Conservation (phyloP, 2,113 vertebrate genomes). For the Muntiacus reevesi region DNA sequence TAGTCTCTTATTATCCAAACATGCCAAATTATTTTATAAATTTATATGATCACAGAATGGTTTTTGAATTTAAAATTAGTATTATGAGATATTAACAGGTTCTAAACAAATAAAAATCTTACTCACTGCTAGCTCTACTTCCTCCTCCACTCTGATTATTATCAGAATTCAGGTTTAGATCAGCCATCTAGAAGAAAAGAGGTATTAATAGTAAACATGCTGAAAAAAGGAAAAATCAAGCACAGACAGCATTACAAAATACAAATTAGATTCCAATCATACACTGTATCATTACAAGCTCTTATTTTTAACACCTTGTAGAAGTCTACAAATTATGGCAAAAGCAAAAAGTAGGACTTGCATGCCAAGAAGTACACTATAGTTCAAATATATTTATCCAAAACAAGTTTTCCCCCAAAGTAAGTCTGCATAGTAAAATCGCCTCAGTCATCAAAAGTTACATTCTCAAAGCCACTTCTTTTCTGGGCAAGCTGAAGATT, state of each 20-base stretch:
- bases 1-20: background rate
- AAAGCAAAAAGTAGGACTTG: background rate
- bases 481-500: background rate
- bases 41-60: background rate
- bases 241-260: background rate
- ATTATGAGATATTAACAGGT: background rate
- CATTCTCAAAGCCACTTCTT: background rate
- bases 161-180: constrained; percentile 94
- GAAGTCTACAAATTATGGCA: background rate
- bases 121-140: constrained; percentile 92
- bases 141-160: constrained; percentile 90
- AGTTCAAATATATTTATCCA: background rate
- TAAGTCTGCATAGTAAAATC: background rate
- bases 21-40: background rate
- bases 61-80: background rate
- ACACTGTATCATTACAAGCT: background rate
- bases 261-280: background rate
- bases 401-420: background rate
- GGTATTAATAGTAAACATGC: background rate
- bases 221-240: background rate
- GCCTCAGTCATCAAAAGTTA: background rate
- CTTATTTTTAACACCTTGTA: background rate
- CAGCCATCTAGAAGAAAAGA: constrained; percentile 87
- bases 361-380: background rate
- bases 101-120: background rate